phyloP scores from a whole-genome alignment of 2,888 invertebrate species.

The Choreutis nemorana region DNA sequence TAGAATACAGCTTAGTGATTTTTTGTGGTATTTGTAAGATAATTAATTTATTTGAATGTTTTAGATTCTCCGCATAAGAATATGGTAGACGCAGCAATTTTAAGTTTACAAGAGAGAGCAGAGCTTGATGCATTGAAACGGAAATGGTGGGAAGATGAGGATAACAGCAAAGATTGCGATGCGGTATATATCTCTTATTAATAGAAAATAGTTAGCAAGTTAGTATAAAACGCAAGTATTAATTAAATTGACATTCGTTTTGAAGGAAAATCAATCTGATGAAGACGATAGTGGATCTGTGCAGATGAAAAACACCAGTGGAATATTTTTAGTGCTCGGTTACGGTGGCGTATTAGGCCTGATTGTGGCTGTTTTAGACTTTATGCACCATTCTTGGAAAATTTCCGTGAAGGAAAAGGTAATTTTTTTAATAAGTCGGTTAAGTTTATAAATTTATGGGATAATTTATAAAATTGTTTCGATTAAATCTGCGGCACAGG shows the following conservation, averaged over 20 bases:
- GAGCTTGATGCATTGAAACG: conserved; percentile 77
- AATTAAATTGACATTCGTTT: conserved; percentile 7
- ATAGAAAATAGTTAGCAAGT: not conserved
- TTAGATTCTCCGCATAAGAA: conserved; percentile 77
- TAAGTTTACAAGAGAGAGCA: conserved; percentile 88
- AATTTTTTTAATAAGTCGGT: too few species aligned
- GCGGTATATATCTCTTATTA: conserved; percentile 15
- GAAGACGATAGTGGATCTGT: conserved; percentile 65
- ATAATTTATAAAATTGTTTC: too few species aligned
- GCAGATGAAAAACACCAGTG: conserved; percentile 88
- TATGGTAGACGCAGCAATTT: conserved; percentile 81
- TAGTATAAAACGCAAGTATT: not conserved
- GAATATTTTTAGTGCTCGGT: conserved; percentile 87
- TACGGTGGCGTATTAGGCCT: conserved; percentile 76
- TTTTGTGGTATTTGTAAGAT: too few species aligned
- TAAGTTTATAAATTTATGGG: too few species aligned
- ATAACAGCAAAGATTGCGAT: conserved; percentile 62
- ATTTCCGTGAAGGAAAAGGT: conserved; percentile 82
- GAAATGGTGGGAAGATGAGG: conserved; percentile 88
- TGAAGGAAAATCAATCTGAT: conserved; percentile 19
- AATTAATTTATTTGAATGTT: conserved; percentile 13
- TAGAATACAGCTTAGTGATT: too few species aligned
- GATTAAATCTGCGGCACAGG: too few species aligned
- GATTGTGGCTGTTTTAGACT: conserved; percentile 81
- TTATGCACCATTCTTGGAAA: conserved; percentile 83